Evolutionary conservation across 2,797 vertebrate species (phyloP).

Genomic region (Naso thynnoides): DNA sequence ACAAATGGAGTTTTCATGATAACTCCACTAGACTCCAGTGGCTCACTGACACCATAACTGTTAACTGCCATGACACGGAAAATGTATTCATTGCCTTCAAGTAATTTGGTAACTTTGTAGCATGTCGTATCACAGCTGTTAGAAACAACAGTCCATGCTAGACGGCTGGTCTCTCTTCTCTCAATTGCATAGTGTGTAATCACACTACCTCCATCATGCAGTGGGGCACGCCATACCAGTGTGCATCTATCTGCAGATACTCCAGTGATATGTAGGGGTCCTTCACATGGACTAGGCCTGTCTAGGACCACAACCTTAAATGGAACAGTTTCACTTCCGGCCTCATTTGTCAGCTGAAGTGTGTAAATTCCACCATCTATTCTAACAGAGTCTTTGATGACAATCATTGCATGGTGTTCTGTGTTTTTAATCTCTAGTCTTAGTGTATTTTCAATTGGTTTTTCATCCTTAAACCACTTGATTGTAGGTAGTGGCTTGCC

Average conservation of each 20-base stretch:
- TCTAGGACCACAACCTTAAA: slow-evolving; percentile 95
- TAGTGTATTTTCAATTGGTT: slow-evolving; percentile 91
- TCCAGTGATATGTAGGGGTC: slow-evolving; percentile 91
- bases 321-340: slow-evolving; percentile 91
- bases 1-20: slow-evolving; percentile 95
- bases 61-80: slow-evolving; percentile 98
- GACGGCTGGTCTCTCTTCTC: slow-evolving; percentile 96
- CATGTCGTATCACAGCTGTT: slow-evolving; percentile 88
- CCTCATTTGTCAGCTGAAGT: slow-evolving; percentile 92
- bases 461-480: slow-evolving; percentile 95
- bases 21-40: slow-evolving; percentile 89
- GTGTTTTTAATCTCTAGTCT: slow-evolving; percentile 94
- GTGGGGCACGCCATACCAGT: slow-evolving; percentile 91
- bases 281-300: slow-evolving; percentile 91
- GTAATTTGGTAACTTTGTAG: slow-evolving; percentile 94
- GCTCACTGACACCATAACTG: slow-evolving; percentile 91
- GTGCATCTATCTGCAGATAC: slow-evolving; percentile 94
- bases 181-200: slow-evolving; percentile 95
- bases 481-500: slow-evolving; percentile 94
- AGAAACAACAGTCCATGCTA: slow-evolving; percentile 96
- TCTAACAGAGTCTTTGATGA: slow-evolving; percentile 94
- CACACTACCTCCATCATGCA: slow-evolving; percentile 94
- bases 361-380: slow-evolving; percentile 93
- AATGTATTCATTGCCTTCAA: slow-evolving; percentile 96
- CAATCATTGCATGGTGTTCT: slow-evolving; percentile 91